Conservation (phyloP, 1,140 invertebrate genomes). For the Chironomus tepperi region DNA sequence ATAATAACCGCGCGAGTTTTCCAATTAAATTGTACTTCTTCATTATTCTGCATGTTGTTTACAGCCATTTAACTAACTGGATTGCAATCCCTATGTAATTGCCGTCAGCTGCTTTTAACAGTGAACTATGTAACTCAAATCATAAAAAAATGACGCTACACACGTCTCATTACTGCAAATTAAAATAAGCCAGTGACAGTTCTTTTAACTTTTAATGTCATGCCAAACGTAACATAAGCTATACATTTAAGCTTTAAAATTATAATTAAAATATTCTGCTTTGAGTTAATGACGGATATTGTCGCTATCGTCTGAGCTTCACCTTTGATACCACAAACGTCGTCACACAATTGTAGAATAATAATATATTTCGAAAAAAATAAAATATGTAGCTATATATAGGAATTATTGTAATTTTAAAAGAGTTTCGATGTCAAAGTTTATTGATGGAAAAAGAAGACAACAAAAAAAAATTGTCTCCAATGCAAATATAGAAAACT, state of each 20-base stretch:
- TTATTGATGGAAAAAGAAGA: background rate
- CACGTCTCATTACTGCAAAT: background rate
- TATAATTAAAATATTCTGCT: conserved; percentile 10
- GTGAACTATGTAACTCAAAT: too few relatives aligned
- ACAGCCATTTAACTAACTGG: too few relatives aligned
- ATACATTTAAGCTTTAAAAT: too few relatives aligned
- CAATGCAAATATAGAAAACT: too few relatives aligned
- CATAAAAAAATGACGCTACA: background rate
- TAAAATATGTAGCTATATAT: too few relatives aligned
- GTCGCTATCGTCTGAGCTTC: background rate
- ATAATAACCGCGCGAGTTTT: too few relatives aligned
- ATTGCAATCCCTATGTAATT: too few relatives aligned
- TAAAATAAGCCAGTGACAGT: background rate
- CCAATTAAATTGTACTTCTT: too few relatives aligned
- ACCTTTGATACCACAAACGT: background rate
- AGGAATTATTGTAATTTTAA: background rate
- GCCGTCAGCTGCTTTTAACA: too few relatives aligned
- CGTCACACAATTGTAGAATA: background rate
- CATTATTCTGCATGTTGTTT: too few relatives aligned
- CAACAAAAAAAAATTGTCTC: background rate
- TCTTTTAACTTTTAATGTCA: background rate
- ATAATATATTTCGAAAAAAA: background rate
- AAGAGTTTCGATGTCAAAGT: conserved; percentile 5
- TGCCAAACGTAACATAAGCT: background rate
- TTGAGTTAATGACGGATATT: conserved; percentile 2